Evolutionary conservation across 2,113 vertebrate species (phyloP).

Genomic region (Xyrauchen texanus): DNA sequence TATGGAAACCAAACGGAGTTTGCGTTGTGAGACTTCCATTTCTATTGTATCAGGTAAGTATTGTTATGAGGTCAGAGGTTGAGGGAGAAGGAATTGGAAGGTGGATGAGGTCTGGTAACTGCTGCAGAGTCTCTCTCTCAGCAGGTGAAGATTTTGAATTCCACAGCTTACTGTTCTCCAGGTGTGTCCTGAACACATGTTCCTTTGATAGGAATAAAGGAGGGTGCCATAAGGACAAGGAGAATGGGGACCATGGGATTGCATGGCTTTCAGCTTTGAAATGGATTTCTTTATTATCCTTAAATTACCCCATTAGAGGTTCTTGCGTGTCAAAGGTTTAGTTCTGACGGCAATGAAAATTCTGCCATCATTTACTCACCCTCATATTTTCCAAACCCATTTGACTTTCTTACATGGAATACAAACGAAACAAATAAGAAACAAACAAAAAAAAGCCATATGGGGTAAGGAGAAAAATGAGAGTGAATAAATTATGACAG

Average conservation of each 20-base stretch:
- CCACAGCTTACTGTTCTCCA: conserved; percentile 52
- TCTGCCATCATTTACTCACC: no score
- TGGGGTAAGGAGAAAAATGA: no score
- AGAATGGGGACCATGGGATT: not conserved
- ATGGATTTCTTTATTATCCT: conserved; percentile 9
- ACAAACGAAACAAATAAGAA: no score
- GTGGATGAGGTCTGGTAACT: conserved; percentile 41
- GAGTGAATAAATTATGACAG: no score
- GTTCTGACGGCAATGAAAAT: no score
- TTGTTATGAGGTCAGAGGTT: no score
- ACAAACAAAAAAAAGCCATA: no score
- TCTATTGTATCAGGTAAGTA: no score
- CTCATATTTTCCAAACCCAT: no score
- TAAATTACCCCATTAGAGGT: conserved; percentile 15
- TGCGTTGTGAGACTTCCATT: no score
- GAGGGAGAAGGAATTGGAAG: not conserved
- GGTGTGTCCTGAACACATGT: conserved; percentile 49
- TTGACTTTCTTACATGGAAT: no score
- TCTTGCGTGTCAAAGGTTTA: not conserved
- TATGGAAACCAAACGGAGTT: no score
- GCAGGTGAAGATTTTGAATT: conserved; percentile 47
- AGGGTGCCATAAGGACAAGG: conserved; percentile 4
- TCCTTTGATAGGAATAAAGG: conserved; percentile 35
- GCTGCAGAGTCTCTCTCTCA: conserved; percentile 30
- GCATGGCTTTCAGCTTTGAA: conserved; percentile 7